These are phyloP conservation scores for Eupithecia subfuscata DNA, from an alignment of 2,888 invertebrate genomes.

Conservation along the genomic window DNA sequence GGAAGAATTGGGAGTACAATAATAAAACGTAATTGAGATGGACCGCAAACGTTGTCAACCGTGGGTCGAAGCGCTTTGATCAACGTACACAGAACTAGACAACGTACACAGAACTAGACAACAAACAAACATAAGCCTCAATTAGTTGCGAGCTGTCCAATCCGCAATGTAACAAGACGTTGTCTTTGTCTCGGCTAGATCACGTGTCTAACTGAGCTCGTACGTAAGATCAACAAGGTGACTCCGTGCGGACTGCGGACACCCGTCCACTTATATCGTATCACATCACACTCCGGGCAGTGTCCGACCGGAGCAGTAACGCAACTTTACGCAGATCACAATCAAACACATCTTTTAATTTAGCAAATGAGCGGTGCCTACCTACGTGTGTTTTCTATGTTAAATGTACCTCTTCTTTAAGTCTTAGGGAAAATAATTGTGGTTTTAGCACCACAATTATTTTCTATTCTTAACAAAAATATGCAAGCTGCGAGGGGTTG, in stretches of 20 bases:
- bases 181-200: constrained; percentile 12
- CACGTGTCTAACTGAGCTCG: constrained; percentile 12
- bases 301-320: not conserved
- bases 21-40: not conserved
- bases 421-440: not conserved
- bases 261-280: constrained; percentile 24
- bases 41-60: not conserved
- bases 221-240: constrained; percentile 25
- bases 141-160: not conserved
- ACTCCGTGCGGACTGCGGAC: constrained; percentile 16
- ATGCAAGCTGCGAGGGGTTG: not conserved
- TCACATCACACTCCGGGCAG: constrained; percentile 11
- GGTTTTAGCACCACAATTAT: not conserved
- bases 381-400: too few species aligned
- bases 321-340: not conserved
- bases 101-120: constrained; percentile 1
- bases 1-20: not conserved
- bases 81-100: not conserved
- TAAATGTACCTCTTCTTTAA: too few species aligned
- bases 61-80: not conserved
- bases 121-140: constrained; percentile 10
- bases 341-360: not conserved
- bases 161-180: constrained; percentile 6
- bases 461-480: not conserved
- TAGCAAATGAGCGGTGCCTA: not conserved